These are phyloP conservation scores for Smittia aterrima DNA, from an alignment of 2,888 invertebrate species.

Conservation along the genomic window DNA sequence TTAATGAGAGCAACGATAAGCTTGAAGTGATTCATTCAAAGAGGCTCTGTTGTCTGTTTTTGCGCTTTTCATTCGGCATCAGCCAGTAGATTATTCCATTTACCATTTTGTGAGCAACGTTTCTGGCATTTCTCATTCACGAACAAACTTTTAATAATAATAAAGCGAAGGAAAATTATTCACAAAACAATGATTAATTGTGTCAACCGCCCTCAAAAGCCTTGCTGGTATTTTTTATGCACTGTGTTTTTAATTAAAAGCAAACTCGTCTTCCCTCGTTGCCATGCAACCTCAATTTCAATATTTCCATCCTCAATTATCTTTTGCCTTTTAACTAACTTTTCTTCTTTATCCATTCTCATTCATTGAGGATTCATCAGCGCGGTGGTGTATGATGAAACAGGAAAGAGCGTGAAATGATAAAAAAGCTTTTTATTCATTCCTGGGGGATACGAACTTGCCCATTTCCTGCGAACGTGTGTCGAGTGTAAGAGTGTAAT, in stretches of 20 bases:
- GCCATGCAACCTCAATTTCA: neutral
- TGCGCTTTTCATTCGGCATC: neutral
- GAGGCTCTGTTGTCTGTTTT: neutral
- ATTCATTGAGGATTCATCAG: neutral
- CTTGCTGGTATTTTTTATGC: neutral
- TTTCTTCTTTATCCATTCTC: neutral
- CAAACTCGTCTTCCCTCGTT: neutral
- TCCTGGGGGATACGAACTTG: neutral
- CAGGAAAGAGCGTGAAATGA: constrained; percentile 8
- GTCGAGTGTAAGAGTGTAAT: neutral
- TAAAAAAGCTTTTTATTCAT: neutral
- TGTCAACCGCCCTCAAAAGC: neutral
- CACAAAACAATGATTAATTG: neutral
- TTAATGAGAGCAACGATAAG: too few species aligned
- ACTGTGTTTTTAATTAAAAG: neutral
- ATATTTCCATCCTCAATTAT: neutral
- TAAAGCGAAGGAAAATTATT: neutral
- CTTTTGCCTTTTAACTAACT: neutral
- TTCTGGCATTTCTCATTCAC: neutral
- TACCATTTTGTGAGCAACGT: neutral
- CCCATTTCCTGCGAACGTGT: neutral
- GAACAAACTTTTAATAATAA: neutral
- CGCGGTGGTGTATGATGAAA: neutral
- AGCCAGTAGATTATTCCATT: neutral
- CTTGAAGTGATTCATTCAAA: too few species aligned